A percentile compares a stretch with the other conserved stretches of the same genome.
Conservation (phyloP, 2,113 vertebrate genomes). For the Australoheros scitulus region DNA sequence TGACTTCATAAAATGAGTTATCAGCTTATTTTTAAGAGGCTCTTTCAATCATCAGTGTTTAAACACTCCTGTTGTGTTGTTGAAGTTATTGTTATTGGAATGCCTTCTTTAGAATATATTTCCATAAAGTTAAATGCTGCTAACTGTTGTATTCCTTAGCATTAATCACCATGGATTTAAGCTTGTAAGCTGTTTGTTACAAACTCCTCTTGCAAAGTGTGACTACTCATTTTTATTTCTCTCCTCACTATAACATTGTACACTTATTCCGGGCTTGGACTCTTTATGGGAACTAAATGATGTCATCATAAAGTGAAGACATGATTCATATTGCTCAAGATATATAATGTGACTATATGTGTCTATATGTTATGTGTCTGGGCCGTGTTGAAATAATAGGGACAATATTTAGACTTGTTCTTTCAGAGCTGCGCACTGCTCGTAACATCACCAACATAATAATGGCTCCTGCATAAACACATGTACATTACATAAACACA, state of each 20-base stretch:
- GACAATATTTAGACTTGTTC: slow-evolving; percentile 25
- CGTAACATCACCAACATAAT: slow-evolving; percentile 5
- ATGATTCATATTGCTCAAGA: not conserved
- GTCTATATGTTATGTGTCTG: not conserved
- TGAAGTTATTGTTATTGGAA: not conserved
- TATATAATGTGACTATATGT: too few relatives aligned
- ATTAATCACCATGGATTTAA: not conserved
- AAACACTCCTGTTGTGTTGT: not conserved
- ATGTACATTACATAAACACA: slow-evolving; percentile 26
- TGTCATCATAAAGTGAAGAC: not conserved
- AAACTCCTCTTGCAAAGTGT: not conserved
- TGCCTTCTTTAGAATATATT: not conserved
- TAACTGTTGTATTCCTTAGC: too few relatives aligned
- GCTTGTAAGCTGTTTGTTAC: not conserved
- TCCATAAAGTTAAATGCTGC: not conserved
- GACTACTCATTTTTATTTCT: too few relatives aligned
- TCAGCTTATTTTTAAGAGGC: not conserved
- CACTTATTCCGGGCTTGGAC: not conserved
- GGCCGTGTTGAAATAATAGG: not conserved
- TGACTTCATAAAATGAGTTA: not conserved
- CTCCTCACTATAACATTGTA: too few relatives aligned
- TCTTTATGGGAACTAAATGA: not conserved
- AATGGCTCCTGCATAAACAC: slow-evolving; percentile 20
- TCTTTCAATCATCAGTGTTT: not conserved
- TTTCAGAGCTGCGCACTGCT: slow-evolving; percentile 14